Base-by-base conservation (phyloP, 2,113 vertebrate species). In the Trichomycterus rosablanca region DNA sequence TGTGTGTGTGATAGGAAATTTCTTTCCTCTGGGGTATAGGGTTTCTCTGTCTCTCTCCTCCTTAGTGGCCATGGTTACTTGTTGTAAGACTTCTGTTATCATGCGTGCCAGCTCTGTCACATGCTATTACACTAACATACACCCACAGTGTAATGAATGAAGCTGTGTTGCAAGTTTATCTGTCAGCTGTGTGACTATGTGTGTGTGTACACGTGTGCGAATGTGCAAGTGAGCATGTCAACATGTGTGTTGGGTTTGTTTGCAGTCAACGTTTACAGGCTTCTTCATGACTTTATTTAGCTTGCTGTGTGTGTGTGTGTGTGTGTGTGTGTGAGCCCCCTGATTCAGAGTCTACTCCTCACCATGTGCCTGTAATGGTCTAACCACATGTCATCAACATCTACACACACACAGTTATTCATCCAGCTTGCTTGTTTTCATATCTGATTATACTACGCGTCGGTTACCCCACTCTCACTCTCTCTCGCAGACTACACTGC, bases 301-400 rank as follows among this genome's bases (percentile, higher is more conserved):
- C 43, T 67, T 10, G 57, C 3, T 66, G 63, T 57, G 22, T 42
- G 53, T 56, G 16, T 56, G 42, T 53, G 48, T 59, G 48, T 45
- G n/a, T 48, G 42, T 48, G 20, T 23, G 7, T 37, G 30, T 26
- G 20, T 45, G 48, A 68, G 40, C 52, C 56, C 37, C 58, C 63
- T 52, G 12, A 62, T 39, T 52, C 62, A 35, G 37, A 23, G 44
- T 45, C 58, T 68, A 43, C 26, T 66, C 62, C 53, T 73, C 62
- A 67, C 71, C 42, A 19, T 10, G 28, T 57, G 62, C 71, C 57
- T 57, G 22, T 73, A 73, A 70, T 51, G 52, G 66, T 49, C 57
- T 69, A 69, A 69, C 66, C 71, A 73, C 67, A 73, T 69, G 71
- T 73, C 62, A n/a, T n/a, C n/a, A 48, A 67, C 70, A 68, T 68